These are phyloP conservation scores for Xylota sylvarum DNA, from an alignment of 2,888 invertebrate genomes.

Conservation along the genomic window DNA sequence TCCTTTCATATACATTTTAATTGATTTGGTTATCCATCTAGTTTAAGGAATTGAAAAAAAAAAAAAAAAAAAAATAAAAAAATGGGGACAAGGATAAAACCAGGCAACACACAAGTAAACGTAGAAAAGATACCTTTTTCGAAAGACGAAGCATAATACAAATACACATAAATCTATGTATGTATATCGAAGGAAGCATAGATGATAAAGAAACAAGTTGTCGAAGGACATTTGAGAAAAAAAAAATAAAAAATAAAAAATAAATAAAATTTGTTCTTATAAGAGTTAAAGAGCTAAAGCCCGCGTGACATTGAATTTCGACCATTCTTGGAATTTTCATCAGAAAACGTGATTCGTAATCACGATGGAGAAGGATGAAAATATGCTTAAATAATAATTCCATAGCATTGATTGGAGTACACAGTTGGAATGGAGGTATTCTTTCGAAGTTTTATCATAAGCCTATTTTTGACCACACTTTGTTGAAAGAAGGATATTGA, in stretches of 20 bases:
- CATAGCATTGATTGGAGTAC: background rate
- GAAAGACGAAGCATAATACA: too few species aligned
- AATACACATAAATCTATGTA: too few species aligned
- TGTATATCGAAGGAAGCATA: too few species aligned
- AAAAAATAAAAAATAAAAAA: too few species aligned
- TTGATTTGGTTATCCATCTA: constrained; percentile 7
- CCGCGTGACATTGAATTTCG: background rate
- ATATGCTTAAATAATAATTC: constrained; percentile 4
- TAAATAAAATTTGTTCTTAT: background rate
- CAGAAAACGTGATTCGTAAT: background rate
- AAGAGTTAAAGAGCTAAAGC: background rate
- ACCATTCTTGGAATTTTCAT: background rate
- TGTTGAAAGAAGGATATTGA: background rate
- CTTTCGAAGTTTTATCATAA: background rate
- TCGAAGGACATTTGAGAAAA: background rate
- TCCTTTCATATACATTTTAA: background rate
- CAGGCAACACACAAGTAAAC: background rate
- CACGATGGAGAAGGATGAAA: background rate
- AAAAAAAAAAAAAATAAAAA: too few species aligned
- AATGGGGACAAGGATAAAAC: background rate
- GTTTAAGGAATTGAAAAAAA: background rate
- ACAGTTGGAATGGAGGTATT: background rate
- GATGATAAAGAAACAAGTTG: too few species aligned
- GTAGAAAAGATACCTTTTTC: background rate
- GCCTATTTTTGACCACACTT: background rate